phyloP scores from a whole-genome alignment of 1,140 invertebrate genomes.

The Drosophila mauritiana region DNA sequence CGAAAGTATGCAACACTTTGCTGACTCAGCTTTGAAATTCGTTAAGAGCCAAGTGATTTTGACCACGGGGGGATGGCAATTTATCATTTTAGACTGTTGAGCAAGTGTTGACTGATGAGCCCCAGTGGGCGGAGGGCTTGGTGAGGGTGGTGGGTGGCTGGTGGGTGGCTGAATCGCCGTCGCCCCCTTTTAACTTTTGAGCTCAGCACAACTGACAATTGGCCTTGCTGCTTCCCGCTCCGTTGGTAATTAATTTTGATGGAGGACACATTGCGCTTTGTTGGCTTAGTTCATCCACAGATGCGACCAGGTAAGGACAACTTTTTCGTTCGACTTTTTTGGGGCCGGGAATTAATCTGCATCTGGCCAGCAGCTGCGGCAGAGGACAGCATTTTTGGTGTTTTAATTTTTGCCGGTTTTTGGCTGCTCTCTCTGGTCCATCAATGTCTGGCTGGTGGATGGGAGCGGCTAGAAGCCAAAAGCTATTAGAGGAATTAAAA shows the following conservation, averaged over 20 bases:
- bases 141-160: slow-evolving; percentile 5
- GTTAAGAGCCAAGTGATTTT: slow-evolving; percentile 14
- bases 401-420: slow-evolving; percentile 59
- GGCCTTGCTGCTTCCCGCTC: slow-evolving; percentile 51
- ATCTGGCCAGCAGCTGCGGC: slow-evolving; percentile 54
- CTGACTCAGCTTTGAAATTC: slow-evolving; percentile 32
- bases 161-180: slow-evolving; percentile 37
- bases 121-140: slow-evolving; percentile 11
- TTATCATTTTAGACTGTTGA: slow-evolving; percentile 68
- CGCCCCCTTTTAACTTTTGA: slow-evolving; percentile 82
- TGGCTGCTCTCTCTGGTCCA: slow-evolving; percentile 56
- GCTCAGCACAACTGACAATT: slow-evolving; percentile 60
- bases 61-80: slow-evolving; percentile 43
- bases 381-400: slow-evolving; percentile 53
- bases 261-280: slow-evolving; percentile 80
- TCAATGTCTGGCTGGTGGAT: slow-evolving; percentile 63
- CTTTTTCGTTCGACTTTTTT: slow-evolving; percentile 59
- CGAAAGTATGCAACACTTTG: slow-evolving; percentile 60
- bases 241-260: slow-evolving; percentile 84
- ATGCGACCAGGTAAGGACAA: slow-evolving; percentile 63
- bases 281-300: slow-evolving; percentile 56
- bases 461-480: slow-evolving; percentile 59
- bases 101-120: slow-evolving; percentile 66
- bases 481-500: slow-evolving; percentile 83
- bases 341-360: slow-evolving; percentile 61